These are phyloP conservation scores for Ctenodactylus gundi DNA, from an alignment of 2,113 vertebrate species.

Conservation along the genomic window DNA sequence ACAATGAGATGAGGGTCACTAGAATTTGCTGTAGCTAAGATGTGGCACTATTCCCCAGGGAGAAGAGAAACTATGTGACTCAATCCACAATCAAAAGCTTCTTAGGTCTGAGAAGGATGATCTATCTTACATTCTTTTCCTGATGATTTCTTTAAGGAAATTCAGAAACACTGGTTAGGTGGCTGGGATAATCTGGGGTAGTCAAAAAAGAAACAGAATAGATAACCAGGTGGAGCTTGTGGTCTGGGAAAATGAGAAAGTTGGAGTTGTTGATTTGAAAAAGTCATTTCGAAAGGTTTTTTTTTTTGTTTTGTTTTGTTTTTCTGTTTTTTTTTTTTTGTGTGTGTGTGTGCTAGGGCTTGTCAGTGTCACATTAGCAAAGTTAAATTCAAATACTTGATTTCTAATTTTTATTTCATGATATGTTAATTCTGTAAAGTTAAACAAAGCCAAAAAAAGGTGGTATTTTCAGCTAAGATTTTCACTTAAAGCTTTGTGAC, in stretches of 20 bases:
- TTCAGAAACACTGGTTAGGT: conserved; percentile 2
- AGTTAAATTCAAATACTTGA: neutral
- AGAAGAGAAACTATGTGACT: neutral
- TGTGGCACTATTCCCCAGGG: neutral
- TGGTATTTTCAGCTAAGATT: neutral
- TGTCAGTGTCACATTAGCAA: neutral
- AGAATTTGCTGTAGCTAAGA: neutral
- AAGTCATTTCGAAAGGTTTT: too few relatives aligned
- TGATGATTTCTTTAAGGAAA: neutral
- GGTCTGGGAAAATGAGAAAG: neutral
- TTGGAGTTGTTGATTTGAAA: neutral
- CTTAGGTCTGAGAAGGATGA: neutral
- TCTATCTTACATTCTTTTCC: neutral
- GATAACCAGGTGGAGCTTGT: neutral
- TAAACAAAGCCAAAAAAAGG: neutral
- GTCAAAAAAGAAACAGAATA: neutral
- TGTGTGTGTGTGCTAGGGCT: neutral
- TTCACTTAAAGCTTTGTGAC: neutral
- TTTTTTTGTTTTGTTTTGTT: neutral
- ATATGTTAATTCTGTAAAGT: neutral
- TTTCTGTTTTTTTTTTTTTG: neutral
- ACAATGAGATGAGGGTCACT: neutral
- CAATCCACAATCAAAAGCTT: neutral
- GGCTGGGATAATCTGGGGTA: neutral
- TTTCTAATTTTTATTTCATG: conserved; percentile 20